Base-by-base conservation (phyloP, 2,888 invertebrate genomes). In the Conops quadrifasciatus region DNA sequence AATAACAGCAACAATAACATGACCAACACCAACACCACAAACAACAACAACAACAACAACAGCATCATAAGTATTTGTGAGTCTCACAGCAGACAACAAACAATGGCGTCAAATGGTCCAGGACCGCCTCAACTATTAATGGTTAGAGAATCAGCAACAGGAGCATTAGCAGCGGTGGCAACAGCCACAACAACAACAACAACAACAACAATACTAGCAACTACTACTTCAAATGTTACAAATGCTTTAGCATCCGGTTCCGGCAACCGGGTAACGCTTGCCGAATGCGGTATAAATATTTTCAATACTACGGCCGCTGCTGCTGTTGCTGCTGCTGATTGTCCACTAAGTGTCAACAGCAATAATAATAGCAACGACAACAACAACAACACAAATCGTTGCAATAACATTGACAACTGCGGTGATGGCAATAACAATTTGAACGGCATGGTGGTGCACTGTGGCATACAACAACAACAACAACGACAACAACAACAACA, bases 141-240 rank as follows among this genome's bases (percentile, higher is more conserved):
- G 36, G 9, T 36, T 36, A 4, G 36, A 36, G 74, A 74, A 72
- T 71, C 74, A 68, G 53, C 74, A 56, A 67, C 70, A 69, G 72
- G 66, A 71, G 73, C 76, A 74, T 71, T 69, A 66, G 28, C 66
- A 71, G 69, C 71, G 72, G 68, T 72, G 74, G 71, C 74, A 77
- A 63, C 58, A 67, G 74, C 53, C 73, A 75, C 70, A 75, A 77
- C 76, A 72, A 70, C 77, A 73, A 76, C 76, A 75, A 72, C 77
- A 74, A 74, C 71, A 76, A 72, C 77, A 76, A 64, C 76, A 73
- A 74, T 58, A 75, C 75, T 69, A 75, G 76, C 77, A 72, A 70
- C 77, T 51, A 62, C 68, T 70, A 59, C 75, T 21, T 73, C 80
- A 79, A 82, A 81, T 83, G 82, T 82, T 81, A 82, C 59, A 47